Evolutionary conservation across 2,888 invertebrate genomes (phyloP).

Genomic region (Tachystola acroxantha): DNA sequence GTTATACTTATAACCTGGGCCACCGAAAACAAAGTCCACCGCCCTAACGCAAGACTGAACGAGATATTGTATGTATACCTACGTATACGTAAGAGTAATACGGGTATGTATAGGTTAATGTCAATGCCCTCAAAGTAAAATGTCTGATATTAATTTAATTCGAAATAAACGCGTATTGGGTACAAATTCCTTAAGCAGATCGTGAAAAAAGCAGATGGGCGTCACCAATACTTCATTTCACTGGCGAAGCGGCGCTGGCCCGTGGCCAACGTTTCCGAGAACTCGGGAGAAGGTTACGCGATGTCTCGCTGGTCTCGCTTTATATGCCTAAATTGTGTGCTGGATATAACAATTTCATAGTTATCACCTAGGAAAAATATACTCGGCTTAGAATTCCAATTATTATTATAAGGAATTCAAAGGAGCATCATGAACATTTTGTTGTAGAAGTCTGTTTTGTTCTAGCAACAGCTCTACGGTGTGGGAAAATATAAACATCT

Average conservation of each 20-base stretch:
- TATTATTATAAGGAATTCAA: too few species aligned
- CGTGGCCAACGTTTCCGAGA: conserved; percentile 69
- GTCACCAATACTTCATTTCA: conserved; percentile 68
- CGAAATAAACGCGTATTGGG: conserved; percentile 51
- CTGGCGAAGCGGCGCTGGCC: conserved; percentile 59
- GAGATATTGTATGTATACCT: too few species aligned
- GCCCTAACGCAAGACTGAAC: too few species aligned
- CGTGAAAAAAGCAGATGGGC: conserved; percentile 56
- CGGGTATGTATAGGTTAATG: not conserved
- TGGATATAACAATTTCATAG: conserved; percentile 36
- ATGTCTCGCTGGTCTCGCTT: conserved; percentile 71
- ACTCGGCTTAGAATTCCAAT: too few species aligned
- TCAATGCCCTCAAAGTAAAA: not conserved
- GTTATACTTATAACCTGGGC: too few species aligned
- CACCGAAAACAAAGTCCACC: too few species aligned
- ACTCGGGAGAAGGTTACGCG: conserved; percentile 72
- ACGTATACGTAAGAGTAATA: too few species aligned
- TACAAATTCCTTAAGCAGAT: conserved; percentile 66
- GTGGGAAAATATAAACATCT: too few species aligned
- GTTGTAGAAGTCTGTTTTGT: too few species aligned
- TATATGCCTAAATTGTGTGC: conserved; percentile 73
- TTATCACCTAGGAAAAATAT: too few species aligned
- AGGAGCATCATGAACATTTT: too few species aligned
- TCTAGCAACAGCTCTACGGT: too few species aligned
- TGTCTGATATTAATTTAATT: conserved; percentile 19